Conservation (phyloP, 2,888 invertebrate genomes). For the Pollenia griseotomentosa region DNA sequence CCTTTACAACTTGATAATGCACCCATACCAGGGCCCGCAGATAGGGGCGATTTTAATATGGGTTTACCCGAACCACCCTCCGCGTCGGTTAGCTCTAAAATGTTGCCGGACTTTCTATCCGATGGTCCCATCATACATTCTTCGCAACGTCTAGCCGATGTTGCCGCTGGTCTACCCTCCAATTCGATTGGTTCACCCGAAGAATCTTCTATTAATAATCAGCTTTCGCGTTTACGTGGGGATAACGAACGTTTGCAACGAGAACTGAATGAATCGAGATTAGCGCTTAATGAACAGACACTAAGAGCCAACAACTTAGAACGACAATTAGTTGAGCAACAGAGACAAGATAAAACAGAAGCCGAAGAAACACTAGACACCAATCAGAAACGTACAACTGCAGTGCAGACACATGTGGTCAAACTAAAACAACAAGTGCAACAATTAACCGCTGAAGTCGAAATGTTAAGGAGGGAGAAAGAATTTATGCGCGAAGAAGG, state of each 20-base stretch:
- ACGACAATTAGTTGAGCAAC: constrained; percentile 85
- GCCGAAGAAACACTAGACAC: constrained; percentile 86
- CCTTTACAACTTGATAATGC: constrained; percentile 54
- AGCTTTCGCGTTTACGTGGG: constrained; percentile 80
- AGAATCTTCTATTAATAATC: constrained; percentile 79
- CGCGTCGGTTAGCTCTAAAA: constrained; percentile 76
- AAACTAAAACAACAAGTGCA: constrained; percentile 89
- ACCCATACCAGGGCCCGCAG: constrained; percentile 69
- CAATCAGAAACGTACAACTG: constrained; percentile 87
- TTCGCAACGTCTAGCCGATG: constrained; percentile 83
- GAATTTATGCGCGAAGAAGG: constrained; percentile 84
- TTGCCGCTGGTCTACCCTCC: constrained; percentile 83
- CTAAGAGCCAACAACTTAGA: constrained; percentile 85
- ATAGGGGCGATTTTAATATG: constrained; percentile 68
- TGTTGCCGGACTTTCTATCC: constrained; percentile 89
- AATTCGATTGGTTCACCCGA: constrained; percentile 83
- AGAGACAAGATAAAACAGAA: constrained; percentile 86
- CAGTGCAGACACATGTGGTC: constrained; percentile 87
- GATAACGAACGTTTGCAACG: constrained; percentile 85
- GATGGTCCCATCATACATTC: constrained; percentile 87
- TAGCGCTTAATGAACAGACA: constrained; percentile 85
- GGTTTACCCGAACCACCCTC: constrained; percentile 74
- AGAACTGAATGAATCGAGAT: constrained; percentile 86
- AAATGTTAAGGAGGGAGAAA: constrained; percentile 85
- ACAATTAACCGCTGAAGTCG: constrained; percentile 86